Evolutionary conservation across 2,113 vertebrate genomes (phyloP).

Genomic region (Corydoras sp.): DNA sequence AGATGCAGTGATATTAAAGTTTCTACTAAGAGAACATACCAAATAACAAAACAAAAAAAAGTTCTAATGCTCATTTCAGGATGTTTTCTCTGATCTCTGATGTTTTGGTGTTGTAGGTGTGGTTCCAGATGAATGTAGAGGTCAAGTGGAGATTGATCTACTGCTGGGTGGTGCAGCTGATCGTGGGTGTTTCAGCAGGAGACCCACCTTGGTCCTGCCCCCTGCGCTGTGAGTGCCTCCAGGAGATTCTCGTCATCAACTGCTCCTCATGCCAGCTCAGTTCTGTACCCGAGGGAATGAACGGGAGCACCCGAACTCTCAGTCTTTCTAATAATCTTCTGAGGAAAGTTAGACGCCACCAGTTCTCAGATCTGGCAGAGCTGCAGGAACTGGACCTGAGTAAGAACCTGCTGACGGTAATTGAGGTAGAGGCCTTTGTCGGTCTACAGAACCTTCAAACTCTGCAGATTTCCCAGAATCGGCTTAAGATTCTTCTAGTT

Average conservation of each 20-base stretch:
- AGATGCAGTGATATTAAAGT: no score
- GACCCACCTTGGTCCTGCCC: slow-evolving; percentile 60
- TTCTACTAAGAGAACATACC: no score
- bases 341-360: slow-evolving; percentile 60
- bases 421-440: slow-evolving; percentile 73
- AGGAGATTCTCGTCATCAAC: slow-evolving; percentile 58
- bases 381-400: slow-evolving; percentile 77
- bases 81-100: neutral
- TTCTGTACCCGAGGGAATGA: slow-evolving; percentile 60
- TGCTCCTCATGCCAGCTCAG: slow-evolving; percentile 65
- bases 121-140: slow-evolving; percentile 60
- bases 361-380: slow-evolving; percentile 64
- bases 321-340: slow-evolving; percentile 74
- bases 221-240: slow-evolving; percentile 63
- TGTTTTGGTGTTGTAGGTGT: slow-evolving; percentile 45
- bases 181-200: slow-evolving; percentile 41
- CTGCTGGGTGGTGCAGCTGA: slow-evolving; percentile 55
- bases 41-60: no score
- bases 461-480: slow-evolving; percentile 66
- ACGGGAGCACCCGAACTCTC: slow-evolving; percentile 58
- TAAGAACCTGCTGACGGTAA: slow-evolving; percentile 68
- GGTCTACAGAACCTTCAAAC: slow-evolving; percentile 60
- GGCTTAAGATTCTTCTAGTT: slow-evolving; percentile 69
- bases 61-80: neutral
- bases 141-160: slow-evolving; percentile 48